Base-by-base conservation (phyloP, 2,797 vertebrate genomes). In the Pelodytes ibericus region DNA sequence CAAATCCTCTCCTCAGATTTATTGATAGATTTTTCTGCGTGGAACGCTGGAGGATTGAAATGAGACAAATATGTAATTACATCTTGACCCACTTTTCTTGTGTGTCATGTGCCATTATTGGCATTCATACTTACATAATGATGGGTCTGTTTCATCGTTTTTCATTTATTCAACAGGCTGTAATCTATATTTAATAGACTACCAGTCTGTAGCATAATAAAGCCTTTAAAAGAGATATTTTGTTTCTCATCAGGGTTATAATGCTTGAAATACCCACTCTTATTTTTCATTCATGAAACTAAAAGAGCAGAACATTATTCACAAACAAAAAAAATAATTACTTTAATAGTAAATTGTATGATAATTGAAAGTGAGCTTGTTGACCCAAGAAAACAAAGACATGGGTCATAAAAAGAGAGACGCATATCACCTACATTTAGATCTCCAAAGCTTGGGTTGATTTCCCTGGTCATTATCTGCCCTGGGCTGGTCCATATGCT, bases 101-200 rank as follows among this genome's bases (percentile, higher is more conserved):
- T 79, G 76, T 86, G 87, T 87, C 86, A 87, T 79, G 72, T 88
- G 90, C 92, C 88, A 89, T 88, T 92, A 89, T 90, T 90, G 88
- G 85, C 85, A 83, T 85, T 89, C 87, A 88, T 90, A 87, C 87
- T 85, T 87, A 85, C 83, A 86, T 84, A 88, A 86, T 84, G 86
- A 89, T 89, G 85, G 85, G 85, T 79, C 86, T 6, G 83, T 86
- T 87, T 90, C 79, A 80, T 91, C 92, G 88, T 80, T 90, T 91
- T 93, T 93, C 91, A 92, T 92, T 89, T 92, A 92, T 93, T 91
- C 90, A 87, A 87, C 82, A 84, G 85, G 81, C 85, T 87, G 90
- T 92, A 91, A 94, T 93, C 91, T 89, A 88, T 87, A 92, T 91
- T 93, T 92, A 94, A 93, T 92, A 84, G 90, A 91, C 86, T 90